Conservation (phyloP, 2,888 invertebrate genomes). For the Phortica magna region DNA sequence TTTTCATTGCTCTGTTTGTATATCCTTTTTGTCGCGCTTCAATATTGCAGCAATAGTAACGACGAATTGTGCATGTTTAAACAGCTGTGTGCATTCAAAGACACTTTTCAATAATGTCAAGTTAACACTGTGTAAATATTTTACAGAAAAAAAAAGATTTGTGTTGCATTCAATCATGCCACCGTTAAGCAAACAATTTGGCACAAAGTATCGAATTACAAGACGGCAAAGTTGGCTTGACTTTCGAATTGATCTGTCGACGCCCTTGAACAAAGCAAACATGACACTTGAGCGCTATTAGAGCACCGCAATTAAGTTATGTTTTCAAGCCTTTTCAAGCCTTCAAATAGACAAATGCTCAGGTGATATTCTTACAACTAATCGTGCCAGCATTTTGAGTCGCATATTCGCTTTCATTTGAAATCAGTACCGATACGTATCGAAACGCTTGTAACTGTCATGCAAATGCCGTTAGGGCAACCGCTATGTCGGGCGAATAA, state of each 20-base stretch:
- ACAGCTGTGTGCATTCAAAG: constrained; percentile 54
- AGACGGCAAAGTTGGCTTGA: constrained; percentile 54
- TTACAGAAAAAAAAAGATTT: constrained; percentile 18
- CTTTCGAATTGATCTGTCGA: neutral
- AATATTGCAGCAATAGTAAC: neutral
- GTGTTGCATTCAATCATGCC: constrained; percentile 42
- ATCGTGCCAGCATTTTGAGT: no score
- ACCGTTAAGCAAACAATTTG: constrained; percentile 64
- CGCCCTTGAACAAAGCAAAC: no score
- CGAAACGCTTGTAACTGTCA: no score
- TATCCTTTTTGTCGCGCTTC: neutral
- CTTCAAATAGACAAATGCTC: no score
- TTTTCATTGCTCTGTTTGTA: neutral
- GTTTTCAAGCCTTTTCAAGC: no score
- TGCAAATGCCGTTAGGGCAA: no score
- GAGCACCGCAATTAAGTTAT: no score
- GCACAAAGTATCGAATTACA: constrained; percentile 71
- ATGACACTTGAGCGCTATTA: no score
- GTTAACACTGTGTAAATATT: constrained; percentile 33
- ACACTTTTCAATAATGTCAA: constrained; percentile 52
- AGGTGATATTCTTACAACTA: no score
- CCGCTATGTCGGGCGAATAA: no score
- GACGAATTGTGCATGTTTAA: constrained; percentile 50
- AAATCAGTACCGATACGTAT: no score
- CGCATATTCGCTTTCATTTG: no score